phyloP scores from a whole-genome alignment of 92 coral and sea anemone genomes.

The Phenganax subtilis region DNA sequence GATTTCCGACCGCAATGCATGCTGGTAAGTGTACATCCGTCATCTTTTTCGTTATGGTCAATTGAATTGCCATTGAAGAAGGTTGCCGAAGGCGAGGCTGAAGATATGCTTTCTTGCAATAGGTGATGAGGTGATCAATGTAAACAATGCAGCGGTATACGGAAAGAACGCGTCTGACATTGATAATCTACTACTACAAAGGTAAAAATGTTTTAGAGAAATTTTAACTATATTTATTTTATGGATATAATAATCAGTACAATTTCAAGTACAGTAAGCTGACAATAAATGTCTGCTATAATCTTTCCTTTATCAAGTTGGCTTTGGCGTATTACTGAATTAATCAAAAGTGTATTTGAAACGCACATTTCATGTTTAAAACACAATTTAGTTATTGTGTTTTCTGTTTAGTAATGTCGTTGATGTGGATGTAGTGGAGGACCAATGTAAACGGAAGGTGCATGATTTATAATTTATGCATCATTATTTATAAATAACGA shows the following conservation, averaged over 20 bases:
- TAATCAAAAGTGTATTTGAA: too few relatives aligned
- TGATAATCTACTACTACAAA: slow-evolving; percentile 1
- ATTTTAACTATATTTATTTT: too few relatives aligned
- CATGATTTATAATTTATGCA: neutral
- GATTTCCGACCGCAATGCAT: too few relatives aligned
- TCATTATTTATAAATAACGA: too few relatives aligned
- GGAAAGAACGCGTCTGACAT: slow-evolving; percentile 24
- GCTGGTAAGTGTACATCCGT: neutral
- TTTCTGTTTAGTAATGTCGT: neutral
- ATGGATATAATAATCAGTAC: too few relatives aligned
- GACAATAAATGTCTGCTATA: too few relatives aligned
- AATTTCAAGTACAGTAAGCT: too few relatives aligned
- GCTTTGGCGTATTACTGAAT: too few relatives aligned
- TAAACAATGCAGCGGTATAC: slow-evolving; percentile 23
- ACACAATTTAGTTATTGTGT: neutral
- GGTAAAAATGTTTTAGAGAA: neutral
- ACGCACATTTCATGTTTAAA: too few relatives aligned
- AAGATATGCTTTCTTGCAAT: neutral
- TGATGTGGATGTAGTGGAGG: slow-evolving; percentile 14
- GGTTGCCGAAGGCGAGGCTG: neutral
- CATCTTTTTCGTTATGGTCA: neutral
- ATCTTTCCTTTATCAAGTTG: too few relatives aligned
- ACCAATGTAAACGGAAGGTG: neutral
- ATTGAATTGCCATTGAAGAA: neutral
- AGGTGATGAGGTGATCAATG: slow-evolving; percentile 22